These are phyloP conservation scores for Venturia canescens DNA, from an alignment of 1,140 invertebrate genomes.

Conservation along the genomic window DNA sequence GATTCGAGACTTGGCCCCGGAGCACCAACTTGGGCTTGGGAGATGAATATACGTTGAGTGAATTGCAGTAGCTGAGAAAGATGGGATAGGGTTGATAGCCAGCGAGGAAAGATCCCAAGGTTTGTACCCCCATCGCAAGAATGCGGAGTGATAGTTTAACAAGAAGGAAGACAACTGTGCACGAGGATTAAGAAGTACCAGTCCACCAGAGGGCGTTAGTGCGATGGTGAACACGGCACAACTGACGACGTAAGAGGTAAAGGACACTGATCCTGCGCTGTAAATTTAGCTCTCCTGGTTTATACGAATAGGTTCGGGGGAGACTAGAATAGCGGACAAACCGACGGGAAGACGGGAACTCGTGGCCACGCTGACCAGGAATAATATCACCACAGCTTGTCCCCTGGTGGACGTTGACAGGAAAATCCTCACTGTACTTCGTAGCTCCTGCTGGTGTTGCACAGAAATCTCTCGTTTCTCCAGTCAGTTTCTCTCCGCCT, in stretches of 20 bases:
- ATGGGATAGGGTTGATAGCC: slow-evolving; percentile 13
- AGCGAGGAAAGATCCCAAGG: slow-evolving; percentile 2
- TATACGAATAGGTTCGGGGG: background rate
- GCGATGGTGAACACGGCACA: slow-evolving; percentile 48
- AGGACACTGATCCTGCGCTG: slow-evolving; percentile 57
- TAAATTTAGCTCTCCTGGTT: slow-evolving; percentile 60
- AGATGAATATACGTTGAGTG: slow-evolving; percentile 9
- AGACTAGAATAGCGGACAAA: background rate
- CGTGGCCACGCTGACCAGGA: slow-evolving; percentile 56
- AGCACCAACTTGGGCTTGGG: slow-evolving; percentile 27
- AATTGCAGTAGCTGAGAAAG: slow-evolving; percentile 28
- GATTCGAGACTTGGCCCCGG: background rate
- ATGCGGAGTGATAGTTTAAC: slow-evolving; percentile 30
- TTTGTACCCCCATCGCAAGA: background rate
- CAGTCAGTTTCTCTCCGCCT: slow-evolving; percentile 1
- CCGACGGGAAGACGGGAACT: slow-evolving; percentile 49
- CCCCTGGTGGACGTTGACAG: slow-evolving; percentile 37
- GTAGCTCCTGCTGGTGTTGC: slow-evolving; percentile 31
- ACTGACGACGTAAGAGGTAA: slow-evolving; percentile 52
- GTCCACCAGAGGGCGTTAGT: slow-evolving; percentile 31
- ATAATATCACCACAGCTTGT: slow-evolving; percentile 51
- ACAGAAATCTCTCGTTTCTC: background rate
- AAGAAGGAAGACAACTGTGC: slow-evolving; percentile 46
- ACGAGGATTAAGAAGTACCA: slow-evolving; percentile 57
- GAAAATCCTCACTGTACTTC: slow-evolving; percentile 38